Evolutionary conservation across 2,888 invertebrate genomes (phyloP), one percentile per base, ranked within the genome.

Genomic region (Conus canariensis): DNA sequence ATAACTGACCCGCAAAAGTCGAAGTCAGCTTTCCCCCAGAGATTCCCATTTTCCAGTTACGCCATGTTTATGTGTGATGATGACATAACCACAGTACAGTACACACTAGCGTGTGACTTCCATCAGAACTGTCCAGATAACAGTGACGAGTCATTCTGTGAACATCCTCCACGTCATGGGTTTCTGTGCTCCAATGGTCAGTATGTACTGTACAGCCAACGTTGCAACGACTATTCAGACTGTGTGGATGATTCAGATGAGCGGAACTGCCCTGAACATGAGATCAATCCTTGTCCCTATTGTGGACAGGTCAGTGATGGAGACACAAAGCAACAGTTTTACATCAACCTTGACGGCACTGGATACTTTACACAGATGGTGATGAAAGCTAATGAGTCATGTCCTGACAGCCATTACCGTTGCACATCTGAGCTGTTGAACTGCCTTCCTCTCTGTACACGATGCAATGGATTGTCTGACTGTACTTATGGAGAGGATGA

Each of bases 141-240:
- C 82, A 82, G 56, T 56, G 82, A 82, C 19, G 82, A 56, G 19
- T 77, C 30, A 19, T 77, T 77, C 10, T 77, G 77, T 77, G 77
- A 56, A 19, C 16, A 82, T 16, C 82, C 82, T 45, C 19, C 16
- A 14, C 56, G 16, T 56, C 45, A 56, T 16, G 82, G 56, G 5
- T 82, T 82, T 56, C 45, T 82, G 82, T 82, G 82, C 82, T 82
- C 82, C 19, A 56, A 82, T 56, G 82, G 82, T 19, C 82, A 82
- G 10, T 45, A 56, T 56, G 82, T 56, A 45, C 45, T 82, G 56
- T 58, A 82, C 56, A 56, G 56, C 19, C 82, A 82, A 19, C 82
- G 45, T 19, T 82, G 82, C 77, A 77, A 77, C 16, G 30, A 30
- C 9, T 30, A 77, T 30, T 77, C 77, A 14, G 77, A 77, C 30